Conservation (phyloP, 1,140 invertebrate genomes). For the Chrysoperla carnea region DNA sequence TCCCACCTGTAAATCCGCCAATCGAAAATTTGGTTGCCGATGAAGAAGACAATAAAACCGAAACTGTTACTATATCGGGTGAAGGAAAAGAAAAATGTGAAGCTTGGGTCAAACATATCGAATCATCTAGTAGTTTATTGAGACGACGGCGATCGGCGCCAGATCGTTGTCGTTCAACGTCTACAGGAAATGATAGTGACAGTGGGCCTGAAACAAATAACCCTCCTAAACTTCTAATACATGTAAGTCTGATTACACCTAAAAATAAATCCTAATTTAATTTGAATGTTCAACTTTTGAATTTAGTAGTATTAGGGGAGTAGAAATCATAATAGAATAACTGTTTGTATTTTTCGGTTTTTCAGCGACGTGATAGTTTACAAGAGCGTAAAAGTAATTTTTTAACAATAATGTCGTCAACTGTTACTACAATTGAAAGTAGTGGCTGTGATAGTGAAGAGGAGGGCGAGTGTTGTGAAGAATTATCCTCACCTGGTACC, state of each 20-base stretch:
- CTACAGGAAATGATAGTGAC: no score
- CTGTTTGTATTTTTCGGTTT: no score
- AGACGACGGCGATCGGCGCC: constrained; percentile 9
- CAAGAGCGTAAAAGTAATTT: no score
- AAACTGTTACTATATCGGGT: constrained; percentile 7
- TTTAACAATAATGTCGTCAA: no score
- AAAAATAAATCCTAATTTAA: no score
- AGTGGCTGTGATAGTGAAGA: constrained; percentile 31
- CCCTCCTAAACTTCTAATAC: no score
- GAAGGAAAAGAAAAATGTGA: constrained; percentile 14
- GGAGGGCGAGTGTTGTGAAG: constrained; percentile 34
- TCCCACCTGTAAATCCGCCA: constrained; percentile 2
- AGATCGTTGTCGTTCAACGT: neutral
- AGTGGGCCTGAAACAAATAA: no score
- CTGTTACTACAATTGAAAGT: constrained; percentile 4
- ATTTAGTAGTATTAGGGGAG: no score
- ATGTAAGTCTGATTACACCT: no score
- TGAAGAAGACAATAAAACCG: constrained; percentile 5
- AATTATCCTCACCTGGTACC: constrained; percentile 24
- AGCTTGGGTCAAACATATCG: constrained; percentile 20
- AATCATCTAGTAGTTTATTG: neutral
- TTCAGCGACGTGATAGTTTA: no score
- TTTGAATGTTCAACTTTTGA: no score
- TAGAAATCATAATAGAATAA: no score
- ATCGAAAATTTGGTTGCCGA: constrained; percentile 6